A percentile compares a stretch with the other conserved stretches of the same genome.
Conservation (phyloP, 2,797 vertebrate species). For the Gorsachius magnificus region DNA sequence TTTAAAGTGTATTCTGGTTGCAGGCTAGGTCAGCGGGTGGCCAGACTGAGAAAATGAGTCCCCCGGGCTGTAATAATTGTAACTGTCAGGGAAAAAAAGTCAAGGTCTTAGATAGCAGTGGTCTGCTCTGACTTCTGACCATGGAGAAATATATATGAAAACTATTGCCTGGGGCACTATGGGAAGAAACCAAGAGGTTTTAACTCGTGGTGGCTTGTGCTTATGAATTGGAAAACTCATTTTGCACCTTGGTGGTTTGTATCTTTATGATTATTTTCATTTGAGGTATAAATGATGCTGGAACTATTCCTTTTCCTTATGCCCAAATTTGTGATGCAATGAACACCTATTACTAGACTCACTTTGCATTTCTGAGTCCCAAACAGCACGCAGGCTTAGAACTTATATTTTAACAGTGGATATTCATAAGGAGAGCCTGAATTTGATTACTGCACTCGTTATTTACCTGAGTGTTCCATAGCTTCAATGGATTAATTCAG, state of each 20-base stretch:
- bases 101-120: constrained; percentile 73
- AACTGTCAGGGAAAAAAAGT: constrained; percentile 78
- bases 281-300: neutral
- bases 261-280: constrained; percentile 28
- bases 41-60: constrained; percentile 76
- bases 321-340: neutral
- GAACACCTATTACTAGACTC: neutral
- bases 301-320: neutral
- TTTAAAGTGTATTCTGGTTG: constrained; percentile 64
- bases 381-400: neutral
- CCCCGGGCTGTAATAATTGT: constrained; percentile 75
- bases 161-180: constrained; percentile 49
- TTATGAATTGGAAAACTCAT: constrained; percentile 32
- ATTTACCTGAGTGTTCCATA: neutral
- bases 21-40: constrained; percentile 72
- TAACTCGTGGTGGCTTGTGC: constrained; percentile 55
- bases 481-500: neutral
- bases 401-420: neutral
- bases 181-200: constrained; percentile 61
- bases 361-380: neutral
- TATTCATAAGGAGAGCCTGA: neutral
- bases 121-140: constrained; percentile 73
- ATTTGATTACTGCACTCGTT: neutral
- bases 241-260: constrained; percentile 58
- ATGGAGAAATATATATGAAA: constrained; percentile 71